phyloP scores from a whole-genome alignment of 2,797 vertebrate genomes.

The Mus minutoides region DNA sequence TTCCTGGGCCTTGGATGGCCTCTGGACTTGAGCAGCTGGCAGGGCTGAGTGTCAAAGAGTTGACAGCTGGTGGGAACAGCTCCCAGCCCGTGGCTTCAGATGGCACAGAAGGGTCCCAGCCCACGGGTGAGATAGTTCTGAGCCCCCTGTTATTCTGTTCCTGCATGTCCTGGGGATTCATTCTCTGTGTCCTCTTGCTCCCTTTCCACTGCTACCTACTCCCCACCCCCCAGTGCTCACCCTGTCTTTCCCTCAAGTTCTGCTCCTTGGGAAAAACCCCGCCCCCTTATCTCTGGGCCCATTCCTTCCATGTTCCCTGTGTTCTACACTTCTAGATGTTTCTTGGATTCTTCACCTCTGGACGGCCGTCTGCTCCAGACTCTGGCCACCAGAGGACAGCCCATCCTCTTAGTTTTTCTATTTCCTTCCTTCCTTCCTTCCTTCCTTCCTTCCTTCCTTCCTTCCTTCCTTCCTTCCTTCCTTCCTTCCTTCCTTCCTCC shows the following conservation, averaged over 20 bases:
- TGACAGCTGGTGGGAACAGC: background rate
- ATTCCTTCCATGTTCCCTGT: background rate
- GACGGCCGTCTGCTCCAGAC: background rate
- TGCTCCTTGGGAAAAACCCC: background rate
- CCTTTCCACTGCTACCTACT: background rate
- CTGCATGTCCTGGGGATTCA: background rate
- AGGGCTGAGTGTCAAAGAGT: background rate
- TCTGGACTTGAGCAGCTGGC: background rate
- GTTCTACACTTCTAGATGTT: background rate
- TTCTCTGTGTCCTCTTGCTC: background rate
- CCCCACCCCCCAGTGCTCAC: background rate
- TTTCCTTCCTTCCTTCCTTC: background rate
- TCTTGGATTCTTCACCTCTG: background rate
- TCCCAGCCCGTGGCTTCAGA: fast-evolving
- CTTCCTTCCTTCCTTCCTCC: too few species aligned
- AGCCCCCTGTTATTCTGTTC: background rate
- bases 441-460: fast-evolving
- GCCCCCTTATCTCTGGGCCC: background rate
- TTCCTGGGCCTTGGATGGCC: background rate
- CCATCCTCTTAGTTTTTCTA: background rate
- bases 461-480: background rate
- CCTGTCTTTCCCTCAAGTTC: background rate
- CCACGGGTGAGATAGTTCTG: background rate
- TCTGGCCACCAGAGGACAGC: background rate
- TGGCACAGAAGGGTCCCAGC: background rate